phyloP scores from a whole-genome alignment of 2,888 invertebrate species.

The Latrodectus hesperus region DNA sequence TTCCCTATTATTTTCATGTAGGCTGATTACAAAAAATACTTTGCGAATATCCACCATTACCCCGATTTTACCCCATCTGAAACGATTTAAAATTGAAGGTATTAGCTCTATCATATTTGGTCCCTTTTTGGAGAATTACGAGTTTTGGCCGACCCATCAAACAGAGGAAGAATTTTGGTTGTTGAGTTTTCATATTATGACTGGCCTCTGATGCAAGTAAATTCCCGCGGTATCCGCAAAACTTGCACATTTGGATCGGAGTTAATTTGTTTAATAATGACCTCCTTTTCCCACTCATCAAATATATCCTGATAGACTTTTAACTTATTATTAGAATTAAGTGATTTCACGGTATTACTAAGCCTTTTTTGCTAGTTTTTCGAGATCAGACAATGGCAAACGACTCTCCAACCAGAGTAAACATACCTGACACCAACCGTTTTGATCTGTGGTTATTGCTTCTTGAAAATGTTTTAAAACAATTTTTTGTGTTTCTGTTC shows the following conservation, averaged over 20 bases:
- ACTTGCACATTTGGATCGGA: no score
- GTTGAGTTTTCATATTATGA: no score
- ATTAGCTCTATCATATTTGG: conserved; percentile 12
- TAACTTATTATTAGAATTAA: background rate
- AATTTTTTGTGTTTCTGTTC: background rate
- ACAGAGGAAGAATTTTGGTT: no score
- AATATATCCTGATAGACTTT: no score
- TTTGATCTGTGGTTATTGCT: background rate
- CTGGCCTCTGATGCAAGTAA: no score
- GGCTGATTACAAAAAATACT: background rate
- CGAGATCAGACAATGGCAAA: no score
- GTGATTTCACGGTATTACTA: background rate
- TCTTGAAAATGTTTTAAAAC: background rate
- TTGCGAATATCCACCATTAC: conserved; percentile 7
- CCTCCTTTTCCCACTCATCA: conserved; percentile 6
- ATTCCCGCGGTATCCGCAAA: no score
- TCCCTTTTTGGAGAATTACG: background rate
- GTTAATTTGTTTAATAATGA: background rate
- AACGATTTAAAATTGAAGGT: no score
- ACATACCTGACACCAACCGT: no score
- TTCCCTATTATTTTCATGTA: background rate
- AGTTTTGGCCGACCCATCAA: no score
- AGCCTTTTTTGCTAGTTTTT: background rate
- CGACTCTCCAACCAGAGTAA: no score
- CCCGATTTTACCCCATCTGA: background rate